Evolutionary conservation across 2,888 invertebrate genomes (phyloP).

Genomic region (Biston betularia): DNA sequence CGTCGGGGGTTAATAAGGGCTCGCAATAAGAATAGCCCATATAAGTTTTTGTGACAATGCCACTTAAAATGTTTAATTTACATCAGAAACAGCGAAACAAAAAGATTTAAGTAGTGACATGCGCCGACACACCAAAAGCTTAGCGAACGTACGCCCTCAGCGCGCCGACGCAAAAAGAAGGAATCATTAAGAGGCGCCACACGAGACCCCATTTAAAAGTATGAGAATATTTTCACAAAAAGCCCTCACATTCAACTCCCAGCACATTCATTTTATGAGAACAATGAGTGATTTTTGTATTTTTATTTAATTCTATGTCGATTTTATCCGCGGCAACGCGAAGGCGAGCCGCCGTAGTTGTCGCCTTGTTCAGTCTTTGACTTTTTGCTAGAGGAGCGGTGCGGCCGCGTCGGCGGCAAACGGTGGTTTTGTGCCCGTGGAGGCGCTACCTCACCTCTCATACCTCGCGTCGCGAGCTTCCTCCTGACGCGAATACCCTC

Average conservation of each 20-base stretch:
- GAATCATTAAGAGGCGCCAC: constrained; percentile 86
- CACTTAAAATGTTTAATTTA: constrained; percentile 83
- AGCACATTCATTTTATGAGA: constrained; percentile 86
- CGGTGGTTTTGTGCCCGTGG: constrained; percentile 69
- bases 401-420: constrained; percentile 78
- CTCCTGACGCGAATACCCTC: constrained; percentile 50
- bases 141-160: constrained; percentile 71
- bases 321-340: constrained; percentile 82
- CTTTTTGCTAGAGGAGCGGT: constrained; percentile 78
- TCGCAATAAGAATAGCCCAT: constrained; percentile 15
- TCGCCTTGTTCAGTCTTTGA: constrained; percentile 82
- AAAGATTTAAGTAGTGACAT: constrained; percentile 77
- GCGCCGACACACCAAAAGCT: constrained; percentile 82
- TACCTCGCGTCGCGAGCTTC: constrained; percentile 43
- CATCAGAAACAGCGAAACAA: constrained; percentile 76
- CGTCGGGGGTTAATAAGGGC: background rate
- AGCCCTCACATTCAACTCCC: constrained; percentile 84
- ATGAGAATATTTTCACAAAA: constrained; percentile 86
- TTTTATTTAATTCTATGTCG: constrained; percentile 86
- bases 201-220: constrained; percentile 86
- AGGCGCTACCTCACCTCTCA: constrained; percentile 61
- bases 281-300: constrained; percentile 86
- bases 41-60: constrained; percentile 65
- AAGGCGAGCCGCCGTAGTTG: constrained; percentile 79
- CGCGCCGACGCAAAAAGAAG: constrained; percentile 82